These are phyloP conservation scores for Euwallacea fornicatus DNA, from an alignment of 1,140 invertebrate species.

Conservation along the genomic window DNA sequence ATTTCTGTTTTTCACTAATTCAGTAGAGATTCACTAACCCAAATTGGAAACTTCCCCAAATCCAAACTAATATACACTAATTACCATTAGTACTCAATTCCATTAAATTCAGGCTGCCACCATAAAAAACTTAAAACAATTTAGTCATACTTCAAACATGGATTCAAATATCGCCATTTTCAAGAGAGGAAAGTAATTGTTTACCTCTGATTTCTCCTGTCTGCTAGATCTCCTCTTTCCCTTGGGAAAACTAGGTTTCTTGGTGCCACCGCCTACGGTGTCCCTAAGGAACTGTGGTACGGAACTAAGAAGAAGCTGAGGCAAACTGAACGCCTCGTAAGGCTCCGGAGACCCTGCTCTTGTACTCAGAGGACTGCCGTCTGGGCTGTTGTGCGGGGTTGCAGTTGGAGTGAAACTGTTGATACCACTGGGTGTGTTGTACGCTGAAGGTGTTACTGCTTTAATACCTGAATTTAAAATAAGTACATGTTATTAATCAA, in stretches of 20 bases:
- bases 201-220: conserved; percentile 41
- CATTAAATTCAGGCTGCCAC: too few relatives aligned
- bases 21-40: too few relatives aligned
- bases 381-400: conserved; percentile 81
- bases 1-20: too few relatives aligned
- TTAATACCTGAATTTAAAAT: conserved; percentile 58
- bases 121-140: too few relatives aligned
- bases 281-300: conserved; percentile 76
- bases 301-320: conserved; percentile 65
- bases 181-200: conserved; percentile 9
- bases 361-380: conserved; percentile 61
- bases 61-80: neutral
- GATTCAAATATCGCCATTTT: conserved; percentile 28
- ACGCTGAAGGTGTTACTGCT: conserved; percentile 67
- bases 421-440: conserved; percentile 67
- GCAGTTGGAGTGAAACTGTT: conserved; percentile 74
- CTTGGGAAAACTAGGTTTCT: conserved; percentile 40
- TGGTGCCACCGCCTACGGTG: conserved; percentile 58
- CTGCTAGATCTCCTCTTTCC: conserved; percentile 13
- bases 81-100: too few relatives aligned
- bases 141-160: conserved; percentile 17
- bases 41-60: neutral
- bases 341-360: conserved; percentile 61
- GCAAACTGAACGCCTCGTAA: conserved; percentile 54
- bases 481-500: conserved; percentile 4